These are phyloP conservation scores for Tolmerus cingulatus DNA, from an alignment of 2,888 invertebrate genomes.

Conservation along the genomic window DNA sequence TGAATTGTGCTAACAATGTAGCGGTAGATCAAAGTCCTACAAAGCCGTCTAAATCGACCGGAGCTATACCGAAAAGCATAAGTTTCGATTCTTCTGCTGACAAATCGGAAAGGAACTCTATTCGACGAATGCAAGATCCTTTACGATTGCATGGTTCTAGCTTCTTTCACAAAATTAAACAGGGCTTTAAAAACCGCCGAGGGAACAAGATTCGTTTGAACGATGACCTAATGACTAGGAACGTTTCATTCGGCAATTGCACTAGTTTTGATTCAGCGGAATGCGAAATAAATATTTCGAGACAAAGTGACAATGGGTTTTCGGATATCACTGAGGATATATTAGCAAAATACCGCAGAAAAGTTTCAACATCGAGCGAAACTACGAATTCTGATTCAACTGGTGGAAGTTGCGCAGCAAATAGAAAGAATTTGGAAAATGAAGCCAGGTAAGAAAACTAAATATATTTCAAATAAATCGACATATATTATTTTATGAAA, in stretches of 20 bases:
- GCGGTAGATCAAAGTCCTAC: constrained; percentile 21
- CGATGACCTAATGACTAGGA: constrained; percentile 53
- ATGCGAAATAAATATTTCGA: constrained; percentile 35
- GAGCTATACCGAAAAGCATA: constrained; percentile 90
- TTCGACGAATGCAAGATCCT: constrained; percentile 63
- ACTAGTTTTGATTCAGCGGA: constrained; percentile 47
- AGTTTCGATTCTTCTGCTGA: constrained; percentile 91
- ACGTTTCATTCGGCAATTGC: constrained; percentile 58
- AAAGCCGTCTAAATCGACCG: constrained; percentile 71
- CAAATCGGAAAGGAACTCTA: constrained; percentile 68
- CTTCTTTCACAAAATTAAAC: constrained; percentile 77
- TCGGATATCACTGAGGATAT: constrained; percentile 89
- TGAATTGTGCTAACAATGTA: constrained; percentile 53
- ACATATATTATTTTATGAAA: constrained; percentile 47
- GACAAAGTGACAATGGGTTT: constrained; percentile 52
- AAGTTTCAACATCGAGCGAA: constrained; percentile 67
- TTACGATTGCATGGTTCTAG: constrained; percentile 65
- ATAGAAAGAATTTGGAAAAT: constrained; percentile 57
- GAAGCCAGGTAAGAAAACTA: constrained; percentile 60
- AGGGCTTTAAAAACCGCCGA: constrained; percentile 72
- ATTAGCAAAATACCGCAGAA: constrained; percentile 89
- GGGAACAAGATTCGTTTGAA: constrained; percentile 62
- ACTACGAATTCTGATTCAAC: constrained; percentile 64
- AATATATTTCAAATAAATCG: background rate
- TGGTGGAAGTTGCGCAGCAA: constrained; percentile 56